A percentile compares a stretch with the other conserved stretches of the same genome.
Conservation (phyloP, 2,797 vertebrate genomes). For the Spinus olivaceus region DNA sequence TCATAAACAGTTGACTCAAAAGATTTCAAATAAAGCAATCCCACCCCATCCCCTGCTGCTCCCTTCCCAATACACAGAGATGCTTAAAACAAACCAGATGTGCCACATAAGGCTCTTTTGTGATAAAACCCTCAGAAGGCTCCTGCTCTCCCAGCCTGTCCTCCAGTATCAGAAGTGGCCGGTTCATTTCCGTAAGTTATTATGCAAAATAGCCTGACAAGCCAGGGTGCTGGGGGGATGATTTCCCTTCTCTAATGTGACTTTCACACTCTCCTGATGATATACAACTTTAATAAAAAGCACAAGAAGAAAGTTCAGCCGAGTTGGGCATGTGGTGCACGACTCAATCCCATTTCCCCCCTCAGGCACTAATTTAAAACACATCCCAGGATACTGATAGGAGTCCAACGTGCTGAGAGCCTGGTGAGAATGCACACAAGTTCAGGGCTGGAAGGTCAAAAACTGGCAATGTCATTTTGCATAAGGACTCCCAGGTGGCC, state of each 20-base stretch:
- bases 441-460: background rate
- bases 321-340: conserved; percentile 1
- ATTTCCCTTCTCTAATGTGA: conserved; percentile 17
- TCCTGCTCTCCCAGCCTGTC: conserved; percentile 20
- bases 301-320: conserved; percentile 35
- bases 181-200: conserved; percentile 47
- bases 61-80: conserved; percentile 21
- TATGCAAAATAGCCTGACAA: conserved; percentile 31
- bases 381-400: background rate
- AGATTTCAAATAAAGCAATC: conserved; percentile 52
- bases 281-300: conserved; percentile 70
- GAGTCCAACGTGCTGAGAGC: background rate
- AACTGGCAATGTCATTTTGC: background rate
- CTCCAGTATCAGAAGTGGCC: background rate
- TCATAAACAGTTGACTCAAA: conserved; percentile 51
- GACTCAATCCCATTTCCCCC: background rate
- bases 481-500: background rate
- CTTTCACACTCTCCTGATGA: conserved; percentile 59
- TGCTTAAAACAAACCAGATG: conserved; percentile 72
- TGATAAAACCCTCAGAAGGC: conserved; percentile 32
- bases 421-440: background rate
- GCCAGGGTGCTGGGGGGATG: background rate
- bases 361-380: conserved; percentile 4
- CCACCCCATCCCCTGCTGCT: conserved; percentile 33
- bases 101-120: background rate